These are phyloP conservation scores for Otis tarda DNA, from an alignment of 2,113 vertebrate genomes.

Conservation along the genomic window DNA sequence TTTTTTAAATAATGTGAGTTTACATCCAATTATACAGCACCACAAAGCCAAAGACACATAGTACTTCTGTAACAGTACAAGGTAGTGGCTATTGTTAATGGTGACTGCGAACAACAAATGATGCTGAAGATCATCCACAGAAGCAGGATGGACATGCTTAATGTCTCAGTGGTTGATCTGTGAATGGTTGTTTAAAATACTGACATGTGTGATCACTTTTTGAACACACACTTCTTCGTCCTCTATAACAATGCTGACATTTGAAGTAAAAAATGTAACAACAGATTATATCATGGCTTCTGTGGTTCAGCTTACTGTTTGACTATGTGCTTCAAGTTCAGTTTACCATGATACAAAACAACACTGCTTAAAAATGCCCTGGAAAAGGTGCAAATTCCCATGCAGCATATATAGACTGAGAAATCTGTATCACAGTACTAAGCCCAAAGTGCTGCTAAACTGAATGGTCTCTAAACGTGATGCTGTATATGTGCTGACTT, in stretches of 20 bases:
- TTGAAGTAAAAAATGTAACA: neutral
- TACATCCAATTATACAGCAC: neutral
- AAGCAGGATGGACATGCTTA: neutral
- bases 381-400: neutral
- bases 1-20: neutral
- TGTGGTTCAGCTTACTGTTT: neutral
- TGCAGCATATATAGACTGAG: neutral
- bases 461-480: neutral
- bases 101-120: neutral
- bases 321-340: neutral
- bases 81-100: neutral
- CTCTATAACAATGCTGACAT: neutral
- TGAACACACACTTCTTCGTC: neutral
- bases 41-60: neutral
- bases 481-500: neutral
- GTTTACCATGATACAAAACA: neutral
- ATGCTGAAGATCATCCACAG: neutral
- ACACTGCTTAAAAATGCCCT: neutral
- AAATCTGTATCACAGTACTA: neutral
- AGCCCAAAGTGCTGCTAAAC: neutral
- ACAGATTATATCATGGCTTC: neutral
- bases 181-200: neutral
- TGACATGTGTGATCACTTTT: neutral
- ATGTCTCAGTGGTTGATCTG: fast-evolving
- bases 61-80: neutral